phyloP scores from a whole-genome alignment of 2,888 invertebrate genomes.

The Caenorhabditis imperialis region DNA sequence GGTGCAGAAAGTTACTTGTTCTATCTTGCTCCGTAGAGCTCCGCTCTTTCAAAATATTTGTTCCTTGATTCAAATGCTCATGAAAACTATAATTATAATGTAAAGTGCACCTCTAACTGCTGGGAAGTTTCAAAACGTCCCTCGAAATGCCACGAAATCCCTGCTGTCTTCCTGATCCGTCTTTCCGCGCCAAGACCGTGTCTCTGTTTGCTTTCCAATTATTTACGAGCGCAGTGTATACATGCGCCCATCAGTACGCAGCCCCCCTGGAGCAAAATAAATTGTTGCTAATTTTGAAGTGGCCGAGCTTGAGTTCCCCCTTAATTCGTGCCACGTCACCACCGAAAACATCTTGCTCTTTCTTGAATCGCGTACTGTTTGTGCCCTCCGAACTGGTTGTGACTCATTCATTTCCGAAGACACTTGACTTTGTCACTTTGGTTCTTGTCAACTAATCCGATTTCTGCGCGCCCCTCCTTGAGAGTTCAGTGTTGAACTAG shows the following conservation, averaged over 20 bases:
- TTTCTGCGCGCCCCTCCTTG: conserved; percentile 13
- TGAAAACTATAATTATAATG: too few species aligned
- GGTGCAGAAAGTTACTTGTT: too few species aligned
- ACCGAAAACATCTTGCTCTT: not conserved
- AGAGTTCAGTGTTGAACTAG: conserved; percentile 10
- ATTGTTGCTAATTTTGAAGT: conserved; percentile 54
- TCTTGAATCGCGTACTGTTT: conserved; percentile 12
- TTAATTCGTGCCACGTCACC: too few species aligned
- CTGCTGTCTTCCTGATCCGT: conserved; percentile 44
- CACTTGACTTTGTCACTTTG: conserved; percentile 49
- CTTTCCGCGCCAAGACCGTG: conserved; percentile 14
- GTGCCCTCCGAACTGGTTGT: conserved; percentile 23
- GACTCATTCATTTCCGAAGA: conserved; percentile 30
- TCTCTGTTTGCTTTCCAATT: conserved; percentile 45
- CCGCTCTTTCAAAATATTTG: too few species aligned
- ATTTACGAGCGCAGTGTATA: conserved; percentile 52
- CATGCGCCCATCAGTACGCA: conserved; percentile 47
- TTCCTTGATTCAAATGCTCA: too few species aligned
- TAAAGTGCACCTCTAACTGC: too few species aligned
- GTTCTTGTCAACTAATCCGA: conserved; percentile 35
- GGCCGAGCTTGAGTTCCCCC: not conserved
- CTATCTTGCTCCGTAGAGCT: too few species aligned
- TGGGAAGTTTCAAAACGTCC: too few species aligned
- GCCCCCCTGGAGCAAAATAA: conserved; percentile 40
- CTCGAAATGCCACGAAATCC: too few species aligned